phyloP scores from a whole-genome alignment of 2,888 invertebrate genomes.

The Xestobium rufovillosum region DNA sequence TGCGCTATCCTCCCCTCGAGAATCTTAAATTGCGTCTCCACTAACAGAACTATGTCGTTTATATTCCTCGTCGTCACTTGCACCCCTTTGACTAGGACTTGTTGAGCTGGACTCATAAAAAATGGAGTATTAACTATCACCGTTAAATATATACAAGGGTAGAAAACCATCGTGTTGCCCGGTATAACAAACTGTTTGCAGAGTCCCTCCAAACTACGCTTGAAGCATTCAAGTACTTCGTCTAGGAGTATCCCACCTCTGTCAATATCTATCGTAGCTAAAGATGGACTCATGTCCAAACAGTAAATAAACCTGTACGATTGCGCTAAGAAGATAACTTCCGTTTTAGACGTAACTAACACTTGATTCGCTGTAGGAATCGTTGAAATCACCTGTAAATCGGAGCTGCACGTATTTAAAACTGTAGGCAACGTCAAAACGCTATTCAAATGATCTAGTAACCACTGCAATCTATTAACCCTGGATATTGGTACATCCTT shows the following conservation, averaged over 20 bases:
- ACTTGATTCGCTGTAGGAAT: slow-evolving; percentile 43
- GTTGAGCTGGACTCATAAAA: slow-evolving; percentile 61
- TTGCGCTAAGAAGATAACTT: slow-evolving; percentile 60
- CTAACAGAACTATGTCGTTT: slow-evolving; percentile 48
- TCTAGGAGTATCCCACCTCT: slow-evolving; percentile 55
- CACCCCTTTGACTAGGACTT: slow-evolving; percentile 66
- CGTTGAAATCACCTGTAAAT: slow-evolving; percentile 49
- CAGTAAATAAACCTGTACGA: slow-evolving; percentile 67
- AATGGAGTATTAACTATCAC: slow-evolving; percentile 72
- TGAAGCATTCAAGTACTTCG: slow-evolving; percentile 51
- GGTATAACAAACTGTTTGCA: slow-evolving; percentile 60
- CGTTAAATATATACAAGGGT: slow-evolving; percentile 64
- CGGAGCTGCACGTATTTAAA: slow-evolving; percentile 44
- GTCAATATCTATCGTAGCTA: slow-evolving; percentile 59
- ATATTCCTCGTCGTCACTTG: slow-evolving; percentile 54
- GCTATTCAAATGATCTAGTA: slow-evolving; percentile 58
- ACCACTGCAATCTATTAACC: slow-evolving; percentile 67
- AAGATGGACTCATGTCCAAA: slow-evolving; percentile 71
- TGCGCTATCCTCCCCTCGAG: slow-evolving; percentile 55
- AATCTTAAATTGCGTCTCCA: slow-evolving; percentile 51
- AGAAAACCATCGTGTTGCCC: slow-evolving; percentile 53
- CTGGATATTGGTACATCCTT: slow-evolving; percentile 64
- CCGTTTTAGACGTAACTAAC: slow-evolving; percentile 50
- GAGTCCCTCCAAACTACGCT: slow-evolving; percentile 49
- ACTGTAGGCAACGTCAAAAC: slow-evolving; percentile 46